Conservation (phyloP, 2,797 vertebrate species). For the Lutjanus campechanus region DNA sequence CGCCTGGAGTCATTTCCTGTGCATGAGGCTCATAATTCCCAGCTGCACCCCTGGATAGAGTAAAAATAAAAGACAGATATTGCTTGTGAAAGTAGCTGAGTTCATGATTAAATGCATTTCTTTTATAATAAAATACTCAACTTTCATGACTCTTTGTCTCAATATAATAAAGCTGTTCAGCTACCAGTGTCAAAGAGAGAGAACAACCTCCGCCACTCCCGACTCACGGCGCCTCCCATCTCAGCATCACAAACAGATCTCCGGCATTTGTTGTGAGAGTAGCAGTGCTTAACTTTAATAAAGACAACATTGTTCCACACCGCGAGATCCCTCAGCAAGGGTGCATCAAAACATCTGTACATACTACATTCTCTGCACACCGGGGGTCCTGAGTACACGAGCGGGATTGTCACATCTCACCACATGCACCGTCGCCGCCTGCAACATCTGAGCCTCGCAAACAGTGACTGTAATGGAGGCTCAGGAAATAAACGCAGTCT, state of each 20-base stretch:
- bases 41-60: not conserved
- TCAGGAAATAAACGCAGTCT: constrained; percentile 50
- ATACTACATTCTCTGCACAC: constrained; percentile 53
- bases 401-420: constrained; percentile 70
- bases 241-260: constrained; percentile 47
- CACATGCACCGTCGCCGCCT: constrained; percentile 55
- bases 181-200: constrained; percentile 27
- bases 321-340: constrained; percentile 66
- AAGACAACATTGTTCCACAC: constrained; percentile 73
- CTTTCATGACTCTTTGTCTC: constrained; percentile 27
- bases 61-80: constrained; percentile 6
- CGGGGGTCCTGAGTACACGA: constrained; percentile 57
- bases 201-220: constrained; percentile 21
- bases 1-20: constrained; percentile 3
- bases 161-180: constrained; percentile 48
- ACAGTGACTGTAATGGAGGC: constrained; percentile 52
- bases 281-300: constrained; percentile 76
- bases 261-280: constrained; percentile 55
- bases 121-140: constrained; percentile 47
- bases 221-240: constrained; percentile 16
- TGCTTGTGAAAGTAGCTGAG: constrained; percentile 31
- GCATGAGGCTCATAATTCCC: constrained; percentile 14
- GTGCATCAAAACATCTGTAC: constrained; percentile 75
- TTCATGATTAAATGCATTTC: constrained; percentile 31
- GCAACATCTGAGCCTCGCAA: constrained; percentile 52